Conservation (phyloP, 2,888 invertebrate species). For the Colostygia pectinataria region DNA sequence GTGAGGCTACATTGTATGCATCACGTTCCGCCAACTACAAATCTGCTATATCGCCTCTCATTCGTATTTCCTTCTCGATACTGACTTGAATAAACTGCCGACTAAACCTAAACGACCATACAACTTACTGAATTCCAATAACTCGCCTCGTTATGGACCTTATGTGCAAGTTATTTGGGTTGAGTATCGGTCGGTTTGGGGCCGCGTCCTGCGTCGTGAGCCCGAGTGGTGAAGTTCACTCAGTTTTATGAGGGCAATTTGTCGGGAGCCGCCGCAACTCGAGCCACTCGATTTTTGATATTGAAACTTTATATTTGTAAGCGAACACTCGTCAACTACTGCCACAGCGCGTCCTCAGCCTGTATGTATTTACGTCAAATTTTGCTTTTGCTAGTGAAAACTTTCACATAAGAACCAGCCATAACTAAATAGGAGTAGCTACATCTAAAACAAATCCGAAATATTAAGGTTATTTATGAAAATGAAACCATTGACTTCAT, state of each 20-base stretch:
- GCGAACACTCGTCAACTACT: slow-evolving; percentile 31
- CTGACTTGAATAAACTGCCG: slow-evolving; percentile 40
- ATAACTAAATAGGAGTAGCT: no score
- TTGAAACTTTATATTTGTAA: slow-evolving; percentile 48
- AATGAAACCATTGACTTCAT: no score
- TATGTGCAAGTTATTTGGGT: not conserved
- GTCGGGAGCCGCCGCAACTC: slow-evolving; percentile 45
- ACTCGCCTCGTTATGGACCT: not conserved
- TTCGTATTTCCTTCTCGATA: slow-evolving; percentile 34
- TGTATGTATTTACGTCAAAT: no score
- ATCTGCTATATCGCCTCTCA: slow-evolving; percentile 29
- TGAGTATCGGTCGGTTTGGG: not conserved
- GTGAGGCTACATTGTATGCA: slow-evolving; percentile 9
- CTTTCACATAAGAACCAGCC: no score
- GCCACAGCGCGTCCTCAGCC: slow-evolving; percentile 7
- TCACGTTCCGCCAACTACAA: slow-evolving; percentile 21
- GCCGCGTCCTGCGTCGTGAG: slow-evolving; percentile 30
- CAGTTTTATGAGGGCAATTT: slow-evolving; percentile 49
- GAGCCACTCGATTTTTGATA: slow-evolving; percentile 48
- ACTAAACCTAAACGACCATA: slow-evolving; percentile 39
- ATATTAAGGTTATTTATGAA: no score
- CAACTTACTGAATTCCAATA: slow-evolving; percentile 22
- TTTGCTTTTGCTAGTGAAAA: no score
- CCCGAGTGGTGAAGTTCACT: slow-evolving; percentile 38
- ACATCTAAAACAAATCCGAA: no score